These are phyloP conservation scores for Cephalopachus bancanus DNA, from an alignment of 2,797 vertebrate species.

Conservation along the genomic window DNA sequence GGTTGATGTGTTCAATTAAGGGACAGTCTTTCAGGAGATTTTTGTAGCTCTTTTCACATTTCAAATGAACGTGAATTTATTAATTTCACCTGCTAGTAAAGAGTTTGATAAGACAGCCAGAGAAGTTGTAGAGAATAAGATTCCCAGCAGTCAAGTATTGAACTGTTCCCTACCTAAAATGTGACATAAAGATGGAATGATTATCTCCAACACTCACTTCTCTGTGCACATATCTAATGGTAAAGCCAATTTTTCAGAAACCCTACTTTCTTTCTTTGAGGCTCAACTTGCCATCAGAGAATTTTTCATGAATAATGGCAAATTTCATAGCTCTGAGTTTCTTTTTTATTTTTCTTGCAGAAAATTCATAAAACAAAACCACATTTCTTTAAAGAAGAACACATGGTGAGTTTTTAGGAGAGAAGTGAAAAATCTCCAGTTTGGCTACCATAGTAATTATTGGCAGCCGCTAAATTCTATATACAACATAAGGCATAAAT, in stretches of 20 bases:
- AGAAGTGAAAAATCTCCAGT: conserved; percentile 80
- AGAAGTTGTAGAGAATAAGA: background rate
- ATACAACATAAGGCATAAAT: conserved; percentile 83
- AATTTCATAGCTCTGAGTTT: conserved; percentile 77
- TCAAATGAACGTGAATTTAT: conserved; percentile 20
- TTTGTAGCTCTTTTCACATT: conserved; percentile 6
- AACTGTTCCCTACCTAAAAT: background rate
- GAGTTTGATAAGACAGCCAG: background rate
- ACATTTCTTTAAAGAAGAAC: conserved; percentile 78
- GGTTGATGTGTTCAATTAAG: background rate
- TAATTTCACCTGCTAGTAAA: conserved; percentile 11
- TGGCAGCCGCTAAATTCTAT: conserved; percentile 81
- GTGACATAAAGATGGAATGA: background rate
- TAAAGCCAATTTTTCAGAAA: background rate
- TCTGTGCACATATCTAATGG: background rate
- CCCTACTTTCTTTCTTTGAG: background rate
- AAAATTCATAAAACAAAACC: conserved; percentile 78
- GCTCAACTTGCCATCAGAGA: conserved; percentile 51
- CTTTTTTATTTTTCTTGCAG: conserved; percentile 66
- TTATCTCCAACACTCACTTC: background rate
- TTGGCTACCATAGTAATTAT: conserved; percentile 83
- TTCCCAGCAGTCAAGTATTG: background rate
- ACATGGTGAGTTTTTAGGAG: conserved; percentile 77
- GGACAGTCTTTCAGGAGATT: background rate
- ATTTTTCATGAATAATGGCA: conserved; percentile 81